Evolutionary conservation across 2,113 vertebrate genomes (phyloP).

Genomic region (Emydocephalus ijimae): DNA sequence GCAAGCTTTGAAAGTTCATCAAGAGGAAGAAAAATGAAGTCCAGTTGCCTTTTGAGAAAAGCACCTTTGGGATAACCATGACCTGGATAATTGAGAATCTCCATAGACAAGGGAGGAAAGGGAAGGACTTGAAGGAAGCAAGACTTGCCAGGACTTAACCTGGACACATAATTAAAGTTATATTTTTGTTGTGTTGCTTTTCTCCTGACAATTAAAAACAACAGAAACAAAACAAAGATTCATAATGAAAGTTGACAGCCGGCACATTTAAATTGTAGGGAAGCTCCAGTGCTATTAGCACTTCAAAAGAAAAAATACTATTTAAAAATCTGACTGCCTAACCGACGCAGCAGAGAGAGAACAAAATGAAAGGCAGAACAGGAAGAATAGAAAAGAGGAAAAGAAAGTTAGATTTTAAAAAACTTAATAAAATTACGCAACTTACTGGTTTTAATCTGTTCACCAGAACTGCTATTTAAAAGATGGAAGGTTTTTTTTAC

Average conservation of each 20-base stretch:
- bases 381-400: conserved; percentile 21
- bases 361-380: conserved; percentile 42
- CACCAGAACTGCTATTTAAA: conserved; percentile 2
- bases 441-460: background rate
- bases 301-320: conserved; percentile 60
- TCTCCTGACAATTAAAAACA: conserved; percentile 33
- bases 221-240: conserved; percentile 46
- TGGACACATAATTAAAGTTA: conserved; percentile 46
- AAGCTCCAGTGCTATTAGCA: conserved; percentile 61
- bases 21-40: background rate
- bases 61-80: background rate
- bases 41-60: background rate
- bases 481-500: background rate
- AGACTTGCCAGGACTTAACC: conserved; percentile 50
- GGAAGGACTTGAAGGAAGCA: conserved; percentile 15
- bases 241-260: conserved; percentile 41
- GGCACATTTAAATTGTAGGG: conserved; percentile 45
- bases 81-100: background rate
- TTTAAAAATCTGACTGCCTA: conserved; percentile 66
- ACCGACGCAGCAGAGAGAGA: conserved; percentile 48
- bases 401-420: conserved; percentile 17
- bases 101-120: background rate
- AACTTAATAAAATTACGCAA: conserved; percentile 11
- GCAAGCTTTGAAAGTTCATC: conserved; percentile 37
- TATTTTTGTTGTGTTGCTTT: conserved; percentile 9